Evolutionary conservation across 2,888 invertebrate species (phyloP).

Genomic region (Girardia tigrina): DNA sequence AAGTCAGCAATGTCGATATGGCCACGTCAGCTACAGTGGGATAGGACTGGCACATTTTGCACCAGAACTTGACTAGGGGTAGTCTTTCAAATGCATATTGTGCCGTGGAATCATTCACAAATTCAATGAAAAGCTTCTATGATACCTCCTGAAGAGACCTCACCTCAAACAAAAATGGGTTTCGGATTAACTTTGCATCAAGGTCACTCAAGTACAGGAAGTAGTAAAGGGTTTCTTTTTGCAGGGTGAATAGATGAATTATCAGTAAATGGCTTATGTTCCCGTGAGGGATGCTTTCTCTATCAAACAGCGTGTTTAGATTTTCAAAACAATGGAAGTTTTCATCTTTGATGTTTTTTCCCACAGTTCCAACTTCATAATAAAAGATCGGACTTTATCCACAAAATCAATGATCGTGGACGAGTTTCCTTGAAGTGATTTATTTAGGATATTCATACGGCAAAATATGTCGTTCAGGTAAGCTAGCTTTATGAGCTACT

Average conservation of each 20-base stretch:
- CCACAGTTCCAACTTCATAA: neutral
- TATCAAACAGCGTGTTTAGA: no score
- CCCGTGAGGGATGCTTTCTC: neutral
- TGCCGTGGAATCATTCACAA: neutral
- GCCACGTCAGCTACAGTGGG: conserved; percentile 7
- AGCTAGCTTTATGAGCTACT: neutral
- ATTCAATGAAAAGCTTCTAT: neutral
- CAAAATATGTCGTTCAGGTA: neutral
- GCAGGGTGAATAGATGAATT: neutral
- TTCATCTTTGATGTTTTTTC: neutral
- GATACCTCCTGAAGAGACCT: neutral
- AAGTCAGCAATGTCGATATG: neutral
- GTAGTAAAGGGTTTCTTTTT: neutral
- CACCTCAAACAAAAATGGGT: no score
- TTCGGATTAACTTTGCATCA: neutral
- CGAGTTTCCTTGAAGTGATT: neutral
- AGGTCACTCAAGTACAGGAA: neutral
- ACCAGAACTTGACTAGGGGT: neutral
- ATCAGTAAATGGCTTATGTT: neutral
- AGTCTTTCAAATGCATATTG: neutral
- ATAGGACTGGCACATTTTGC: neutral
- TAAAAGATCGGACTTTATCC: neutral
- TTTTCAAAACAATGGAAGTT: neutral
- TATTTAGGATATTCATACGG: neutral
- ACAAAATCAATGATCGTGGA: no score